A percentile compares a stretch with the other conserved stretches of the same genome.
Conservation (phyloP, 2,888 invertebrate genomes). For the Oithona nana region DNA sequence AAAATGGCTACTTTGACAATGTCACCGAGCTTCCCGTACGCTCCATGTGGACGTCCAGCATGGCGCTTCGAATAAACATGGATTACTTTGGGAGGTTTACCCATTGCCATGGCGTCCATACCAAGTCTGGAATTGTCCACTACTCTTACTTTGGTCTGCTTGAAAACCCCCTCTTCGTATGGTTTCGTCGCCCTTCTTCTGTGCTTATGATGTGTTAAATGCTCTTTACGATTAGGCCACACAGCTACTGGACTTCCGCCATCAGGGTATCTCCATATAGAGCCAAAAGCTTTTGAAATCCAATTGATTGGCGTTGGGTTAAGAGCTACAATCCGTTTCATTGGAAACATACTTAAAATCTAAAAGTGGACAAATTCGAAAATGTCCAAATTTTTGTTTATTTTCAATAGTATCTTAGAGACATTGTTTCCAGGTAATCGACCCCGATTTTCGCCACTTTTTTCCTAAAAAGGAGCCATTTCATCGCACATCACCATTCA, state of each 20-base stretch:
- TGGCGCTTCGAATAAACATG: slow-evolving; percentile 60
- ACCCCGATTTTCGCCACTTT: no score
- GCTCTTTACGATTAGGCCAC: neutral
- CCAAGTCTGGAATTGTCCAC: slow-evolving; percentile 95
- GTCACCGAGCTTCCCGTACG: slow-evolving; percentile 39
- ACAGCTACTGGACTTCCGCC: neutral
- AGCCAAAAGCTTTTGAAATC: no score
- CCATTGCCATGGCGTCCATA: slow-evolving; percentile 79
- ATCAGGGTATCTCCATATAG: slow-evolving; percentile 1
- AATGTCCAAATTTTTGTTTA: neutral
- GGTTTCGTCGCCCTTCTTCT: no score
- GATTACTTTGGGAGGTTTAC: slow-evolving; percentile 78
- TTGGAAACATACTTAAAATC: neutral
- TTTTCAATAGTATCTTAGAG: no score
- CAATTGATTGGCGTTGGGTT: neutral
- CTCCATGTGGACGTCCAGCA: neutral
- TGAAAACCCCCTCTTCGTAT: slow-evolving; percentile 15
- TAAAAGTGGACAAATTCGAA: no score
- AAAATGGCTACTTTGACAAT: slow-evolving; percentile 77
- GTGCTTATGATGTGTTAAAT: neutral
- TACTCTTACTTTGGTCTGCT: slow-evolving; percentile 54
- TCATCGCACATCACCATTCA: no score
- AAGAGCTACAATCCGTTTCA: neutral
- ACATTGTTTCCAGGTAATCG: no score
- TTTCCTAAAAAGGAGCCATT: no score